phyloP scores from a whole-genome alignment of 2,113 vertebrate genomes.

The Puffinus mauretanicus region DNA sequence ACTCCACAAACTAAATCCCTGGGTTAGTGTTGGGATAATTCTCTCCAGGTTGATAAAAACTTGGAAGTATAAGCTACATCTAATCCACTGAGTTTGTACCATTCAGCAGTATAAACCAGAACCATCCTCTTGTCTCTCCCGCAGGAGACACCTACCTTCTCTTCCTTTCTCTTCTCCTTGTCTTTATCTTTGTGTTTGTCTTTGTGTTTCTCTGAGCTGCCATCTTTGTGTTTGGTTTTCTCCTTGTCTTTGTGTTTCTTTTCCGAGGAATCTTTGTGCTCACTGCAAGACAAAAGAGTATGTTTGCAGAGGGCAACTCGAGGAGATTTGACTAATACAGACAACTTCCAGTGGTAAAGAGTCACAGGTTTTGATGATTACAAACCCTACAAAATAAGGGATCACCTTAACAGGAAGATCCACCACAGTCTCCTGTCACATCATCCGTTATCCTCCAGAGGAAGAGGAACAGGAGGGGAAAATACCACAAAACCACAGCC shows the following conservation, averaged over 20 bases:
- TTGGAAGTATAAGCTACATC: background rate
- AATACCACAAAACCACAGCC: background rate
- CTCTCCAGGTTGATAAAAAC: background rate
- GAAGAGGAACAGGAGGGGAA: background rate
- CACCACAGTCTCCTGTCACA: background rate
- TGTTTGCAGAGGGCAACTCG: conserved; percentile 18
- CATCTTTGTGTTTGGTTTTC: conserved; percentile 90
- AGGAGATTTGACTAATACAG: background rate
- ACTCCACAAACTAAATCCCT: background rate
- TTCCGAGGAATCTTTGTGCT: conserved; percentile 93
- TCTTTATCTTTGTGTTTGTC: conserved; percentile 87
- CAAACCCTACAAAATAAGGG: background rate
- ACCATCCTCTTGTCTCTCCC: background rate
- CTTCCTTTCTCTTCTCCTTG: conserved; percentile 91
- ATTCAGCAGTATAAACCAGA: background rate
- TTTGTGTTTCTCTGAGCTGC: conserved; percentile 88
- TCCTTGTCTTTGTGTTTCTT: conserved; percentile 94
- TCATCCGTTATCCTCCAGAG: background rate
- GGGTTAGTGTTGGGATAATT: background rate
- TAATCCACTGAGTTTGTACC: background rate
- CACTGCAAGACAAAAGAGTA: conserved; percentile 75
- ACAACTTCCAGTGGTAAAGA: background rate
- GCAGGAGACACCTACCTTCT: conserved; percentile 79
- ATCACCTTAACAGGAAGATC: background rate
- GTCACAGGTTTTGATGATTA: background rate